Evolutionary conservation across 2,797 vertebrate species (phyloP).

Genomic region (Coregonus ussuriensis): DNA sequence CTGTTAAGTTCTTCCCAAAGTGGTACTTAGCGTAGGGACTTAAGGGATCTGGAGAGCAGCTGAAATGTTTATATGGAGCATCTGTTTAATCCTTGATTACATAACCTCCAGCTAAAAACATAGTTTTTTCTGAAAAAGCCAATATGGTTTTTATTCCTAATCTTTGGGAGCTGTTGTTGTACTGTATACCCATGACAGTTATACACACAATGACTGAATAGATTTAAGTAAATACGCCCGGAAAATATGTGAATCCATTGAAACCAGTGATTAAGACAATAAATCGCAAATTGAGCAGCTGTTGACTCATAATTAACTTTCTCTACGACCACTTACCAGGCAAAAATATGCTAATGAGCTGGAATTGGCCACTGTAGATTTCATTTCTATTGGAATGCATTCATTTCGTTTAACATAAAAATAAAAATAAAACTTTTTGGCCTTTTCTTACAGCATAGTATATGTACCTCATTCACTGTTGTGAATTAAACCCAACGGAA

Average conservation of each 20-base stretch:
- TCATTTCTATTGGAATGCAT: not conserved
- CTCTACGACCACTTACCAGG: conserved; percentile 5
- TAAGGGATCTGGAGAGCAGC: not conserved
- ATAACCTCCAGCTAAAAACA: not conserved
- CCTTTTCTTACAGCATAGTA: not conserved
- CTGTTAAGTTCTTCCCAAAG: not conserved
- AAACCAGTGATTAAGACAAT: conserved; percentile 32
- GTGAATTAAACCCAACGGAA: not conserved
- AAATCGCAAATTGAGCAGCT: conserved; percentile 35
- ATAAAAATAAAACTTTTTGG: not conserved
- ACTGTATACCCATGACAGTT: conserved; percentile 17
- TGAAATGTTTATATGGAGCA: not conserved
- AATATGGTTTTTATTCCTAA: conserved; percentile 1
- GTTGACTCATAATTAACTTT: conserved; percentile 33
- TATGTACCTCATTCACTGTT: not conserved
- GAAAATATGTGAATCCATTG: conserved; percentile 13
- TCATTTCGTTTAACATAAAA: not conserved
- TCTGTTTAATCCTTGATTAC: conserved; percentile 4
- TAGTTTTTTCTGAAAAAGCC: conserved; percentile 12
- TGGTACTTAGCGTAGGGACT: not conserved
- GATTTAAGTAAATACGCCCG: conserved; percentile 10
- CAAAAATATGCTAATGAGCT: conserved; percentile 24
- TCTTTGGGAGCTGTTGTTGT: not conserved
- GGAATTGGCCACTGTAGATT: conserved; percentile 20
- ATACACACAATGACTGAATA: conserved; percentile 4